phyloP scores from a whole-genome alignment of 2,113 vertebrate genomes.

The Grus americana region DNA sequence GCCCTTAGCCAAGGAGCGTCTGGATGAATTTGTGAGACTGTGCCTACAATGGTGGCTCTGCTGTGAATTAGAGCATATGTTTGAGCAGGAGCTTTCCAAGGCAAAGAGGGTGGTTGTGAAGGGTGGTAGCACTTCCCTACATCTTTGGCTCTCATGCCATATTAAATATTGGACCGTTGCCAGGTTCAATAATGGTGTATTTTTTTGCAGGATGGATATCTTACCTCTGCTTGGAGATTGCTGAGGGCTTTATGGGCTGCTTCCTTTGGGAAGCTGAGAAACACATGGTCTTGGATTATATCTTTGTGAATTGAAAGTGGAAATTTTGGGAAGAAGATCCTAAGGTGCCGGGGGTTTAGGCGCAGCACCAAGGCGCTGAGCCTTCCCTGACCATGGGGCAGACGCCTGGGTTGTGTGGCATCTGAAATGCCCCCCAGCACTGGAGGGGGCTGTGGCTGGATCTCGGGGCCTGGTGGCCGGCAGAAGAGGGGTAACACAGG shows the following conservation, averaged over 20 bases:
- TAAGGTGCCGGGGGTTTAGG: not conserved
- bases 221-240: not conserved
- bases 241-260: not conserved
- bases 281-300: not conserved
- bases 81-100: not conserved
- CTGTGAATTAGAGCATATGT: not conserved
- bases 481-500: accelerated
- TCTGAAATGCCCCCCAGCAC: not conserved
- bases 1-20: not conserved
- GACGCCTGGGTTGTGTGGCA: no score
- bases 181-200: not conserved
- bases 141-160: not conserved
- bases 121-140: not conserved
- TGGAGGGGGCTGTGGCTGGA: not conserved
- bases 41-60: not conserved
- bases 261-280: not conserved
- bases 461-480: not conserved
- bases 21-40: not conserved
- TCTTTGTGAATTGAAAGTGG: not conserved
- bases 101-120: not conserved
- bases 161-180: not conserved
- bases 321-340: not conserved
- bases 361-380: not conserved
- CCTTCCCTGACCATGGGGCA: not conserved
- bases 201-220: not conserved